A percentile compares a stretch with the other conserved stretches of the same genome.
Conservation (phyloP, 2,888 invertebrate species). For the Nephrotoma flavescens region DNA sequence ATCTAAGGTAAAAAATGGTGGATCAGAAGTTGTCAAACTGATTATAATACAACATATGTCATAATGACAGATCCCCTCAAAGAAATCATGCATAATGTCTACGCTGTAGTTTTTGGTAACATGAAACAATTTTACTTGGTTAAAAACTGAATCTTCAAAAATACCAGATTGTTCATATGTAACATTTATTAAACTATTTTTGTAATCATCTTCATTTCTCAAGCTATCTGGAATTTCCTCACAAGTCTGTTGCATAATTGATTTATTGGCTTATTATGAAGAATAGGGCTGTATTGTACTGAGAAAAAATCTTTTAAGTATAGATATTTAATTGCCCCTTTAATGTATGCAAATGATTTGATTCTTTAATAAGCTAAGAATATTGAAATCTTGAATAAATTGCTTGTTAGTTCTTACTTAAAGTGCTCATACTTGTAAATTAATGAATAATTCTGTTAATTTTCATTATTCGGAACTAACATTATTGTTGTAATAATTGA, state of each 20-base stretch:
- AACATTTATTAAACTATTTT: background rate
- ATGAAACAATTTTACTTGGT: conserved; percentile 15
- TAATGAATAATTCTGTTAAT: too few relatives aligned
- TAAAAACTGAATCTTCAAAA: conserved; percentile 15
- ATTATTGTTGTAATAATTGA: too few relatives aligned
- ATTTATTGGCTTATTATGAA: too few relatives aligned
- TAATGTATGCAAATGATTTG: too few relatives aligned
- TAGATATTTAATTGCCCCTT: too few relatives aligned
- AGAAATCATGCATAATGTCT: conserved; percentile 18
- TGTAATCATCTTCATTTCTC: conserved; percentile 14
- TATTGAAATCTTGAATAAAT: too few relatives aligned
- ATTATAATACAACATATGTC: conserved; percentile 14
- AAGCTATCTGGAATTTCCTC: conserved; percentile 1
- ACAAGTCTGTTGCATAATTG: conserved; percentile 12
- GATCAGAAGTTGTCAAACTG: conserved; percentile 12
- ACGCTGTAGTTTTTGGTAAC: conserved; percentile 14
- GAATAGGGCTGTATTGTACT: too few relatives aligned
- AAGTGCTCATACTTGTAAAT: too few relatives aligned
- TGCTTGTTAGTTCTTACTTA: too few relatives aligned
- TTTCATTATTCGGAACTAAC: too few relatives aligned
- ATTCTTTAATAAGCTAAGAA: too few relatives aligned
- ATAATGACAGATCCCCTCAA: conserved; percentile 15
- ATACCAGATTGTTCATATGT: conserved; percentile 13
- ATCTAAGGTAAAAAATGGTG: conserved; percentile 13
- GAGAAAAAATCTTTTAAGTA: too few relatives aligned